Evolutionary conservation across 2,113 vertebrate species (phyloP), one percentile per base, ranked within the genome.

Genomic region (Smithornis capensis): DNA sequence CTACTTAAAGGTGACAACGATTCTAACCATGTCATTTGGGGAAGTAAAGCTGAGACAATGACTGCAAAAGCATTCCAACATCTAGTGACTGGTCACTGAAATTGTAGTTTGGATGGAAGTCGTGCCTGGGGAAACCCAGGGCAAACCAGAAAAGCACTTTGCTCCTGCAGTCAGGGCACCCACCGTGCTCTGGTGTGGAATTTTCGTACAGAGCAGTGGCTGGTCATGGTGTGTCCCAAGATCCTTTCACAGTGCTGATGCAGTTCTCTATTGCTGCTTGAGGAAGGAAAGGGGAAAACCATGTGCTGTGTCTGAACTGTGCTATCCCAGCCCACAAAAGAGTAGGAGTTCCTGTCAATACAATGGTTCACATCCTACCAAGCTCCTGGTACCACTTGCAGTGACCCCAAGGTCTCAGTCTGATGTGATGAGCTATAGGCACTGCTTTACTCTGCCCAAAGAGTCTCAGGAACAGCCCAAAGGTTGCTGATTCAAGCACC

Each of bases 131-230:
- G 29, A 60, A 19, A 5, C 11, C 13, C 18, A 3, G 8, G 1
- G 23, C 21, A 3, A 8, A 4, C 11, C 16, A 62, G 53, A 31
- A 59, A 33, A 37, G 35, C 29, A 7, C 2, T 47, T 29, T 28
- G n/a, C 25, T 59, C 4, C 53, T 33, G 52, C 60, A 16, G n/a
- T 23, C 19, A 3, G 14, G 40, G 38, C 9, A 3, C 80, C 15
- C 0, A 0, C 9, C 2, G 31, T 1, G 1, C 55, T 37, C 49
- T 2, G 0, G 1, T 3, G 42, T 2, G 2, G 56, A 10, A 16
- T 45, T 47, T 37, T 38, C 14, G 16, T 1, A 2, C 4, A 12
- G 35, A 27, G 29, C 1, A 0, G 28, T 25, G 29, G 47, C 73
- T 31, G 73, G 9, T 49, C 44, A 6, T 6, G 0, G 0, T 2